phyloP scores from a whole-genome alignment of 2,797 vertebrate genomes.

The Phrynocephalus forsythii region DNA sequence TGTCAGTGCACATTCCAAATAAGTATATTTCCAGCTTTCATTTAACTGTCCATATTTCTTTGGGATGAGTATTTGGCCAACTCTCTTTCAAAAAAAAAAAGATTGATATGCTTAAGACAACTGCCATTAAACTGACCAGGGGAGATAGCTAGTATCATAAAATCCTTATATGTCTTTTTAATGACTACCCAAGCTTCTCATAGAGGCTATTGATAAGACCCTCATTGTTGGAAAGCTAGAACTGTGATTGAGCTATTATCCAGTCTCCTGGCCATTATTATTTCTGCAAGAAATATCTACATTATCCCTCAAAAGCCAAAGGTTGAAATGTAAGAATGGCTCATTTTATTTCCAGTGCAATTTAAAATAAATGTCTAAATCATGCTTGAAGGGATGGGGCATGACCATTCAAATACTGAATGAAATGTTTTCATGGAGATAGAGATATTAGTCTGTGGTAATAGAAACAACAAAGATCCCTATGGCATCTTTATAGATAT shows the following conservation, averaged over 20 bases:
- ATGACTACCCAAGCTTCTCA: conserved; percentile 32
- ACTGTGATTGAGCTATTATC: conserved; percentile 45
- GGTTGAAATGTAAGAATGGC: conserved; percentile 10
- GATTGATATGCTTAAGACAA: conserved; percentile 36
- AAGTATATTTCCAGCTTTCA: conserved; percentile 47
- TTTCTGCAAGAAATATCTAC: conserved; percentile 20
- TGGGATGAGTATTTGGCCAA: conserved; percentile 36
- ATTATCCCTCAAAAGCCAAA: conserved; percentile 10
- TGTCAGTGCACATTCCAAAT: conserved; percentile 38
- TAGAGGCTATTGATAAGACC: conserved; percentile 32
- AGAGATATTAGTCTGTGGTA: too few species aligned
- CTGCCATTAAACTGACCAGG: conserved; percentile 31
- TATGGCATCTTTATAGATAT: too few species aligned
- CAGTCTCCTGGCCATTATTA: conserved; percentile 56
- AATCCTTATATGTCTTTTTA: conserved; percentile 28
- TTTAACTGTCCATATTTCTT: conserved; percentile 52
- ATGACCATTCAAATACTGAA: conserved; percentile 4
- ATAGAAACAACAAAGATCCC: too few species aligned
- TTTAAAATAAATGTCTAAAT: neutral
- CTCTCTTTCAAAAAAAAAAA: conserved; percentile 9
- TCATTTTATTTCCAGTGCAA: conserved; percentile 24
- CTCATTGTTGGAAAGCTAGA: neutral
- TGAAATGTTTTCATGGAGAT: too few species aligned
- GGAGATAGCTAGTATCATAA: conserved; percentile 35
- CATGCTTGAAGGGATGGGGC: neutral